Evolutionary conservation across 2,797 vertebrate genomes (phyloP), one percentile per base, ranked within the genome.

Genomic region (Labroides dimidiatus): DNA sequence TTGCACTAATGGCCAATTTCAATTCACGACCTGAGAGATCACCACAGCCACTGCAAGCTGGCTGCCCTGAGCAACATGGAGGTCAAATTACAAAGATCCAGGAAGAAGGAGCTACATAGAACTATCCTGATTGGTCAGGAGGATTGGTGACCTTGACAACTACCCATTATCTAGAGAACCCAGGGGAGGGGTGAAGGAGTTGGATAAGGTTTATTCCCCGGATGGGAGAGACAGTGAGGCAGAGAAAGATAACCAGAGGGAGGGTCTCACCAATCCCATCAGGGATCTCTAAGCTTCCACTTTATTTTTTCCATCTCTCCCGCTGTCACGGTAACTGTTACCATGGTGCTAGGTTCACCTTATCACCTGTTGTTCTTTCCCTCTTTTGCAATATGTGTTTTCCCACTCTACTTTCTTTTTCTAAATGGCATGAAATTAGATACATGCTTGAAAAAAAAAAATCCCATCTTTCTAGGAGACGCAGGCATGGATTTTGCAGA

Each of bases 101-200:
- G 45, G 57, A 69, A 67, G 76, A 14, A 42, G 41, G 3, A 63
- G 48, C 50, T 58, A 55, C 51, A 66, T 64, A 59, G 67, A 43
- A 27, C 66, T 48, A 14, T 58, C 43, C 60, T 73, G 82, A 81
- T 84, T 84, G 81, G 81, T 77, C 21, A 53, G 47, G 23, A 60
- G 69, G 52, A 69, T 17, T 64, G 53, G 89, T 83, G 88, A 85
- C 87, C 88, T 87, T 91, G 89, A 82, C 70, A 86, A 86, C 83
- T 56, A 57, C 58, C 62, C 77, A 85, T 88, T 84, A 88, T 63
- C 49, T 1, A 27, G 43, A 63, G 4, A 64, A 63, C 47, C 64
- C 47, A 1, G 49, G 44, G 20, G 37, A 62, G 17, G 47, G 56
- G 37, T 4, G 30, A 39, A 14, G 37, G 12, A 11, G 37, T 39